Conservation (phyloP, 2,888 invertebrate species). For the Epiblema foenella region DNA sequence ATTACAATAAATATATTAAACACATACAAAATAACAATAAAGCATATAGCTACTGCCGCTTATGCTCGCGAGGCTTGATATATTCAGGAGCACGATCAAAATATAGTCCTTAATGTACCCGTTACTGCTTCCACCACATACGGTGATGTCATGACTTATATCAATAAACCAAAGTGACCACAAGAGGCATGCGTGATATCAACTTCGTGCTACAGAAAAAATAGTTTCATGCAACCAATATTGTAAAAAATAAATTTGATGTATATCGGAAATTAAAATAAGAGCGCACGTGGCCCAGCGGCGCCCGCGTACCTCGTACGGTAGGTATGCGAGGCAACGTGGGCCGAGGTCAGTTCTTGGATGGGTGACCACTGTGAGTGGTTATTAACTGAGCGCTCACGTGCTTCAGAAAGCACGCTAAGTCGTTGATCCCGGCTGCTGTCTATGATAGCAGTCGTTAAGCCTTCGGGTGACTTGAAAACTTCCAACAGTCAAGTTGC, state of each 20-base stretch:
- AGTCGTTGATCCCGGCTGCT: no score
- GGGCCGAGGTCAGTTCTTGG: no score
- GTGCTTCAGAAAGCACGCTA: no score
- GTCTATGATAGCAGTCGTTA: no score
- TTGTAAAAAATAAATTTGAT: slow-evolving; percentile 59
- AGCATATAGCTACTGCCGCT: slow-evolving; percentile 51
- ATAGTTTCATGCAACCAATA: slow-evolving; percentile 69
- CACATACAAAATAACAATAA: slow-evolving; percentile 52
- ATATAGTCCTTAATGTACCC: slow-evolving; percentile 71
- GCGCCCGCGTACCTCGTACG: no score
- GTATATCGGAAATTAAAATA: slow-evolving; percentile 58
- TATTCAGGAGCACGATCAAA: slow-evolving; percentile 63
- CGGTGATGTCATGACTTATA: slow-evolving; percentile 79
- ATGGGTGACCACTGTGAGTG: no score
- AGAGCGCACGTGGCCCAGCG: no score
- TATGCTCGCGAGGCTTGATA: slow-evolving; percentile 61
- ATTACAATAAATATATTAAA: slow-evolving; percentile 56
- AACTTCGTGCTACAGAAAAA: slow-evolving; percentile 66
- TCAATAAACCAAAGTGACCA: slow-evolving; percentile 80
- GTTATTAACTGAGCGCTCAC: no score
- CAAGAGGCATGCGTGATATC: slow-evolving; percentile 70
- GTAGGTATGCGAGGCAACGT: no score
- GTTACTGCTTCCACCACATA: slow-evolving; percentile 76
- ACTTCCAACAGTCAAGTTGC: no score
- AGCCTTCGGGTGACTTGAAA: no score